Percentiles rank a stretch among this genome's conserved stretches.
phyloP scores from a whole-genome alignment of 2,113 vertebrate species.

The Sterrhoptilus dennistouni region DNA sequence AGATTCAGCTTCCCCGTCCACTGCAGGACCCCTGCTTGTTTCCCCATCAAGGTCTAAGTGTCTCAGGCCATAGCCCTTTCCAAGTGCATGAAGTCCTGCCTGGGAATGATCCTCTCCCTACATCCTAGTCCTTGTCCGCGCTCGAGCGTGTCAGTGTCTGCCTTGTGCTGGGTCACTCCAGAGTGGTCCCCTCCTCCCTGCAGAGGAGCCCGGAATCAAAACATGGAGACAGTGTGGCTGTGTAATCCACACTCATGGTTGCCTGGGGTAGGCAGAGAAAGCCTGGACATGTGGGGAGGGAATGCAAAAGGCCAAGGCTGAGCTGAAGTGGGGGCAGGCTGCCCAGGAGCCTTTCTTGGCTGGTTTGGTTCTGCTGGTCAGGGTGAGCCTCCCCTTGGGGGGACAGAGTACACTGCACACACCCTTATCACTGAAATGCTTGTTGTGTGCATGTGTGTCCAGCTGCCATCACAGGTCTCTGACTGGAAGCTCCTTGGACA shows the following conservation, averaged over 20 bases:
- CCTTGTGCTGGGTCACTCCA: not conserved
- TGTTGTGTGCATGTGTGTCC: not conserved
- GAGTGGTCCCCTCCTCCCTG: not conserved
- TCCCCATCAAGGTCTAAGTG: not conserved
- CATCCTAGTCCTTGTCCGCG: not conserved
- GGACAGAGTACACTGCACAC: not conserved
- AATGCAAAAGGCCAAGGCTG: not conserved
- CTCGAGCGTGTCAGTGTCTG: not conserved
- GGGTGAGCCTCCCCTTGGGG: not conserved
- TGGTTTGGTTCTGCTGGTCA: not conserved
- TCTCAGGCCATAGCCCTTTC: not conserved
- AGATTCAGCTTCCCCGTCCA: not conserved
- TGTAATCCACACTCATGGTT: not conserved
- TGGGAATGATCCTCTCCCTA: not conserved
- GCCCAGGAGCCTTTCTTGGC: not conserved
- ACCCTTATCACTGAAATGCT: not conserved
- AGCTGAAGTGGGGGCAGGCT: not conserved
- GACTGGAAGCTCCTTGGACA: not conserved
- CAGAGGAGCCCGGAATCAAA: not conserved
- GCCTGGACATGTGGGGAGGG: not conserved
- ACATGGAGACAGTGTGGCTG: not conserved
- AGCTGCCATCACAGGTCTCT: not conserved
- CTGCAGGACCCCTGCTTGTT: not conserved
- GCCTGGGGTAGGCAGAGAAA: not conserved
- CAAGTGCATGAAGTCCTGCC: not conserved